phyloP scores from a whole-genome alignment of 2,797 vertebrate species.

The Chelidonichthys spinosus region DNA sequence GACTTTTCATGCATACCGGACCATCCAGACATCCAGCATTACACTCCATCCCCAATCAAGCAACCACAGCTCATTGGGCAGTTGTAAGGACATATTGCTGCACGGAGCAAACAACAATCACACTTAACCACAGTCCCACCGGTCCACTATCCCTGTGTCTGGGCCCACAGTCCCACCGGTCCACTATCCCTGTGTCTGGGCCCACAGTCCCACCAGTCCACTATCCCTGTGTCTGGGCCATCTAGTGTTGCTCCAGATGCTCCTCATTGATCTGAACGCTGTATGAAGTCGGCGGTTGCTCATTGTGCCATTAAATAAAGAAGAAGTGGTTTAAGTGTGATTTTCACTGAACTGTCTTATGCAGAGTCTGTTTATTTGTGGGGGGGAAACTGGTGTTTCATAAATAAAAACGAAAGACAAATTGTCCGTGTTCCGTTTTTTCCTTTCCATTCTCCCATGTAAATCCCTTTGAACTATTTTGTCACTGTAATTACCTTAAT shows the following conservation, averaged over 20 bases:
- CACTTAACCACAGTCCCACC: no score
- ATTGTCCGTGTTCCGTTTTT: background rate
- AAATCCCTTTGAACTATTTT: background rate
- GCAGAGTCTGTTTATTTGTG: background rate
- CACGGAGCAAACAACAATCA: no score
- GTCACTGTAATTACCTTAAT: no score
- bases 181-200: no score
- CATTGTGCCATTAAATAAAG: background rate
- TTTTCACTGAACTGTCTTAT: conserved; percentile 12
- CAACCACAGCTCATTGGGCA: conserved; percentile 8
- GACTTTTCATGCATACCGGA: conserved; percentile 23
- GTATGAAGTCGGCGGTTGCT: background rate
- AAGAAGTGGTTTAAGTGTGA: background rate
- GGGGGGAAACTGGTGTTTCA: conserved; percentile 49
- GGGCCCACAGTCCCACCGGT: no score
- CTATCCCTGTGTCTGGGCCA: background rate
- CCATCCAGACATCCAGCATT: conserved; percentile 6
- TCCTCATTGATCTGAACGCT: background rate
- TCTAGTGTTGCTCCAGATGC: background rate
- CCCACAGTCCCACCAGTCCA: background rate
- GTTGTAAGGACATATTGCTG: no score
- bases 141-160: no score
- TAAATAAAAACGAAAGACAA: conserved; percentile 66
- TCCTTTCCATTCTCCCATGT: background rate
- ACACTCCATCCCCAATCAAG: conserved; percentile 42